Conservation (phyloP, 2,113 vertebrate genomes). For the Clarias magur region DNA sequence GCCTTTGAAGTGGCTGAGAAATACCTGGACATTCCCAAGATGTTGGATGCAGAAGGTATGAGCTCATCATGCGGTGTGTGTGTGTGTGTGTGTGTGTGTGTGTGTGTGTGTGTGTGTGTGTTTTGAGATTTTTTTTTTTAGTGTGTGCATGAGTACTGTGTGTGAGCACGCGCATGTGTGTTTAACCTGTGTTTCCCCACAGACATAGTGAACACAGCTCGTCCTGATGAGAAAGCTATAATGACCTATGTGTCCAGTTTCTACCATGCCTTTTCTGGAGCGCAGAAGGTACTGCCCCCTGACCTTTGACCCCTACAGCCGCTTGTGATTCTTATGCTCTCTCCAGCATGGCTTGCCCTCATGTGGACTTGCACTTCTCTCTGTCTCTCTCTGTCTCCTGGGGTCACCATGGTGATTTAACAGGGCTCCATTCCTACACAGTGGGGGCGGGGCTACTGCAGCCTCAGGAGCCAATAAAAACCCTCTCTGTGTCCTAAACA, state of each 20-base stretch:
- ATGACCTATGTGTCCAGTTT: conserved; percentile 99
- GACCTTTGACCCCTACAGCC: conserved; percentile 15
- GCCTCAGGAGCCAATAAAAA: conserved; percentile 33
- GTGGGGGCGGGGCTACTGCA: conserved; percentile 11
- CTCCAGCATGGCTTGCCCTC: conserved; percentile 66
- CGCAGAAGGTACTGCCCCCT: conserved; percentile 85
- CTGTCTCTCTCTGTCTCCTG: conserved; percentile 5
- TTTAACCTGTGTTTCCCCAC: conserved; percentile 68
- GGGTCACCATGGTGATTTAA: conserved; percentile 34
- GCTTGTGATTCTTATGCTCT: conserved; percentile 45
- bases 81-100: neutral
- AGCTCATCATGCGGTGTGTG: neutral
- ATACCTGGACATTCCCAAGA: conserved; percentile 83
- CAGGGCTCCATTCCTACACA: neutral
- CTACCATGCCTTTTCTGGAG: conserved; percentile 98
- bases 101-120: neutral
- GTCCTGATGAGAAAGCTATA: conserved; percentile 97
- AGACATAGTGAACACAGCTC: conserved; percentile 97
- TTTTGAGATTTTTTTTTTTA: neutral
- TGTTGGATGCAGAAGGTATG: conserved; percentile 88
- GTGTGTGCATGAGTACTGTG: conserved; percentile 28
- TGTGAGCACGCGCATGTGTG: conserved; percentile 35
- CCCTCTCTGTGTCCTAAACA: conserved; percentile 17
- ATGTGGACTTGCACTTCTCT: conserved; percentile 20
- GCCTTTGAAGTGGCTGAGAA: conserved; percentile 82